These are phyloP conservation scores for Ceratosolen fusciceps DNA, from an alignment of 1,140 invertebrate species.

Conservation along the genomic window DNA sequence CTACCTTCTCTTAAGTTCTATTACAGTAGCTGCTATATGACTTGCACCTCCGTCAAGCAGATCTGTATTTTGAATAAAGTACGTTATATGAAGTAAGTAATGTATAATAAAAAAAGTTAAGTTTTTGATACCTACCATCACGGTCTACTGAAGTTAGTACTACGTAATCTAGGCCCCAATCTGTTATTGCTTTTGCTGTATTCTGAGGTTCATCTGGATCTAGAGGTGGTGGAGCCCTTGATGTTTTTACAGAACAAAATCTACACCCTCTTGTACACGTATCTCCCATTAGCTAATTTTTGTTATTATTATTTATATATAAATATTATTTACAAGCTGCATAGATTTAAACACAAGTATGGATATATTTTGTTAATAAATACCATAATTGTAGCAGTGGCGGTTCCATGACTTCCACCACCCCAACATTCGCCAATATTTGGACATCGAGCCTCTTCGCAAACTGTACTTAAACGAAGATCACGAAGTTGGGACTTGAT, in stretches of 20 bases:
- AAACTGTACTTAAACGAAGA: slow-evolving; percentile 96
- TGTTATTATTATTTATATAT: slow-evolving; percentile 22
- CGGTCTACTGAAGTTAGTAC: slow-evolving; percentile 98
- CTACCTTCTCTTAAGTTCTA: slow-evolving; percentile 81
- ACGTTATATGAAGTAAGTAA: slow-evolving; percentile 14
- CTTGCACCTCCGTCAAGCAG: slow-evolving; percentile 90
- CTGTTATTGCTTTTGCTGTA: slow-evolving; percentile 91
- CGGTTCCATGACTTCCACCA: slow-evolving; percentile 88
- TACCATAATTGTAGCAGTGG: slow-evolving; percentile 94
- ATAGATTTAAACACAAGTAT: background rate
- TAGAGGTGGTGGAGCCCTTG: slow-evolving; percentile 88
- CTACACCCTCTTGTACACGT: slow-evolving; percentile 93
- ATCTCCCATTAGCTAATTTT: slow-evolving; percentile 86
- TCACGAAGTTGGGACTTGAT: slow-evolving; percentile 90
- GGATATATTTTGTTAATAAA: slow-evolving; percentile 16
- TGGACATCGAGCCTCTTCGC: slow-evolving; percentile 98
- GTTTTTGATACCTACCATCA: slow-evolving; percentile 78
- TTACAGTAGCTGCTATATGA: slow-evolving; percentile 94
- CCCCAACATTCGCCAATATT: slow-evolving; percentile 99
- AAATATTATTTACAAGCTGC: background rate
- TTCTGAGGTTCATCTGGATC: slow-evolving; percentile 94
- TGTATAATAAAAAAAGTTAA: slow-evolving; percentile 32
- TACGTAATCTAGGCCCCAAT: slow-evolving; percentile 98
- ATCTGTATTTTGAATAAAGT: slow-evolving; percentile 74
- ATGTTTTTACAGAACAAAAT: slow-evolving; percentile 99